A percentile compares a stretch with the other conserved stretches of the same genome.
Evolutionary conservation across 1,140 invertebrate species (phyloP).

Genomic region (Drosophila arawakana): DNA sequence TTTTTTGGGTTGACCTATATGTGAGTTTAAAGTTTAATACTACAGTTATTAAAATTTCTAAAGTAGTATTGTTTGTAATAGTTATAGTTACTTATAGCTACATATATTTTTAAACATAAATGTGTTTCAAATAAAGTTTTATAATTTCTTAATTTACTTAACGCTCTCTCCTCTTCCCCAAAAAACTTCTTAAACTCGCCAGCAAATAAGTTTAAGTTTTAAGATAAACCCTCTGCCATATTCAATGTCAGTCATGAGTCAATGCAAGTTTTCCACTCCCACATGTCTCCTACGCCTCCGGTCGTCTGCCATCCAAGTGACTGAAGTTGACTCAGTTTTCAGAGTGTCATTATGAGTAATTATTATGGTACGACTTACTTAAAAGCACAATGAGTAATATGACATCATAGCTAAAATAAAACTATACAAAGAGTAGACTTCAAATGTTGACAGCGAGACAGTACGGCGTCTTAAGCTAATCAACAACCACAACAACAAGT

Average conservation of each 20-base stretch:
- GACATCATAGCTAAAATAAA: conserved; percentile 34
- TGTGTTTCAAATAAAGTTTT: no score
- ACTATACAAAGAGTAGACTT: conserved; percentile 7
- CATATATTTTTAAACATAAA: no score
- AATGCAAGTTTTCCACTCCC: conserved; percentile 1
- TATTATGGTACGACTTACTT: background rate
- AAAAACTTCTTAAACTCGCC: background rate
- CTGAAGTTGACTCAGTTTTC: conserved; percentile 34
- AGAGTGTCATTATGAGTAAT: conserved; percentile 40
- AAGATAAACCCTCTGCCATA: conserved; percentile 1
- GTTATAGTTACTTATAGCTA: no score
- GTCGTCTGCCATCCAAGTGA: background rate
- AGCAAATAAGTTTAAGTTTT: background rate
- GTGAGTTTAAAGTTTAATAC: no score
- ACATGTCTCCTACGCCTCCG: background rate
- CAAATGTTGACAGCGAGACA: conserved; percentile 5
- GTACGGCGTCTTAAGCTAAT: conserved; percentile 10
- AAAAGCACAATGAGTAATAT: conserved; percentile 1
- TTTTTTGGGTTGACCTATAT: no score
- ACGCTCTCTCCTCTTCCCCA: background rate
- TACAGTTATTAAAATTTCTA: no score
- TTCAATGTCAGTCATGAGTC: conserved; percentile 23
- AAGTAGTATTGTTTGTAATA: no score
- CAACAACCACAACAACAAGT: background rate
- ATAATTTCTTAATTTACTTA: no score